phyloP scores from a whole-genome alignment of 2,797 vertebrate genomes.

The Scarus forsteni region DNA sequence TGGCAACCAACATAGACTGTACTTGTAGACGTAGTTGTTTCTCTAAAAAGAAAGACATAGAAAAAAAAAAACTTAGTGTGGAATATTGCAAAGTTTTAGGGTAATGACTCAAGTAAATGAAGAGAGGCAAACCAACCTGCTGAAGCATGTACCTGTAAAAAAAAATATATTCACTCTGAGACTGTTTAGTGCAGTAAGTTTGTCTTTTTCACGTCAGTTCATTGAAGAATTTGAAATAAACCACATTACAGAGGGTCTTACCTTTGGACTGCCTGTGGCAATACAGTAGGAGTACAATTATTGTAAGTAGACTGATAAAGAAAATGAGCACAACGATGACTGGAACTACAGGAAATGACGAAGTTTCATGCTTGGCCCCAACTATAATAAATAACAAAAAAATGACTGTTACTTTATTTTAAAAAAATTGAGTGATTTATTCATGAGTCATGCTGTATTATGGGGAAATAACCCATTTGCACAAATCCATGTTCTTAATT shows the following conservation, averaged over 20 bases:
- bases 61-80: no score
- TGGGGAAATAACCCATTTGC: not conserved
- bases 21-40: not conserved
- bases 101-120: not conserved
- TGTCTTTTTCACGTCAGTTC: not conserved
- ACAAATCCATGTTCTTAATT: no score
- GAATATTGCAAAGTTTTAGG: no score
- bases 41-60: not conserved
- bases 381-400: not conserved
- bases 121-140: slow-evolving; percentile 11
- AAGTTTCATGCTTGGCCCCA: not conserved
- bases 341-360: not conserved
- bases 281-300: slow-evolving; percentile 25
- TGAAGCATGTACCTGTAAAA: slow-evolving; percentile 4
- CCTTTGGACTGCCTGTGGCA: slow-evolving; percentile 2
- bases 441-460: not conserved
- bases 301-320: not conserved
- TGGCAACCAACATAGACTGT: not conserved
- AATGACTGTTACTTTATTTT: not conserved
- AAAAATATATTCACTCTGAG: not conserved
- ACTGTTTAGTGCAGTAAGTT: not conserved
- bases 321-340: slow-evolving; percentile 5
- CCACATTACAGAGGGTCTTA: slow-evolving; percentile 8
- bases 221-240: not conserved
- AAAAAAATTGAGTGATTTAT: not conserved